A percentile compares a stretch with the other conserved stretches of the same genome.
These are phyloP conservation scores for Emydoidea blandingii DNA, from an alignment of 2,797 vertebrate genomes.

Conservation along the genomic window DNA sequence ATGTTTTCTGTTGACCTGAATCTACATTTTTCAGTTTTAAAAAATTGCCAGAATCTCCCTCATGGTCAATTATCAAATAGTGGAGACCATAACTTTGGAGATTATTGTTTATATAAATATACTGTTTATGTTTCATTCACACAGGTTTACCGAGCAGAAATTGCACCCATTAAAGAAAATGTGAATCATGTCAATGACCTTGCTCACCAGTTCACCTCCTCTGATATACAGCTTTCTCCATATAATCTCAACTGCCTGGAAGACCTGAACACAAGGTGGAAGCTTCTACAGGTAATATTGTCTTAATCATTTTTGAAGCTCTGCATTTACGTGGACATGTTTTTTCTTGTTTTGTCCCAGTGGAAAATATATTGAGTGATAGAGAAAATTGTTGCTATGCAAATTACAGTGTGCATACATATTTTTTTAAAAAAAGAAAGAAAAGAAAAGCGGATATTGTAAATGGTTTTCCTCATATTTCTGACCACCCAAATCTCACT, in stretches of 20 bases:
- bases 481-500: background rate
- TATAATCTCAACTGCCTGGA: conserved; percentile 91
- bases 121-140: conserved; percentile 37
- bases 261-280: conserved; percentile 95
- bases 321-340: background rate
- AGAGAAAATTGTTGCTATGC: background rate
- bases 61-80: background rate
- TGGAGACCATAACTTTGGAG: background rate
- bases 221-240: conserved; percentile 91
- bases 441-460: background rate
- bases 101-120: background rate
- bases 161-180: conserved; percentile 92
- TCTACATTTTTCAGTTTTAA: background rate
- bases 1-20: background rate
- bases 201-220: conserved; percentile 85
- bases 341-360: background rate
- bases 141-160: conserved; percentile 92
- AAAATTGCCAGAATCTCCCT: background rate
- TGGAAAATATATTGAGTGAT: background rate
- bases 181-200: conserved; percentile 91
- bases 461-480: background rate
- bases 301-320: background rate
- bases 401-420: background rate
- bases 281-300: conserved; percentile 90
- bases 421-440: no score